Base-by-base conservation (phyloP, 2,797 vertebrate genomes). In the Phrynocephalus guinanensis region DNA sequence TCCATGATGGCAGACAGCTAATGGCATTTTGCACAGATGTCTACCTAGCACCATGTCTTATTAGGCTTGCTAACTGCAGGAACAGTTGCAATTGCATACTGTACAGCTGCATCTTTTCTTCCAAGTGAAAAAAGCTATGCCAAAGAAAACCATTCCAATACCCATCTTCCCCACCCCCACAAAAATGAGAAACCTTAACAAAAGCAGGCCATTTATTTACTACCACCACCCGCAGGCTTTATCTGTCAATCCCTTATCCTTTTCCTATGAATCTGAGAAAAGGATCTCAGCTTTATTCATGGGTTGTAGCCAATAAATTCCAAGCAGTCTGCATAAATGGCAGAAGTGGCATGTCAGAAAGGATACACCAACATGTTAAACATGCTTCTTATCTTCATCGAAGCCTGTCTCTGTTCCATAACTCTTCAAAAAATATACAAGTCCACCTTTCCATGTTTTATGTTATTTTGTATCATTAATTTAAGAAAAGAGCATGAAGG, bases 151-250 rank as follows among this genome's bases (percentile, higher is more conserved):
- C 10, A 77, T 60, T 67, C 48, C 16, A 7, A 6, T 0, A 28
- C 60, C 60, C 70, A 88, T 72, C 44, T 7, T 44, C 3, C 87
- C 70, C 50, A 87, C 70, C 60, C 8, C 44, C 2, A 86, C 77
- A 71, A 82, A 67, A 93, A 89, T 4, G 30, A 68, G 87, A 48
- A 9, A 75, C 13, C 22, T 79, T 44, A 75, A 6, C 1, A 66
- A 87, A 60, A 0, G 38, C 4, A 60, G 44, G 79, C 82, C 8
- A 52, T 28, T 13, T 60, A 71, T 26, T 6, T 88, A 30, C 8
- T 60, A 66, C 8, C 10, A 33, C 30, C 30, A 44, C 38, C 22
- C 50, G 75, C 30, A 56, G 60, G 33, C 72, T 33, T n/a, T 20
- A 52, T 22, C 56, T 44, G 52, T 52, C 9, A 72, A 20, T 50